Evolutionary conservation across 1,140 invertebrate genomes (phyloP), one percentile per base, ranked within the genome.

Genomic region (Brachionus plicatilis): DNA sequence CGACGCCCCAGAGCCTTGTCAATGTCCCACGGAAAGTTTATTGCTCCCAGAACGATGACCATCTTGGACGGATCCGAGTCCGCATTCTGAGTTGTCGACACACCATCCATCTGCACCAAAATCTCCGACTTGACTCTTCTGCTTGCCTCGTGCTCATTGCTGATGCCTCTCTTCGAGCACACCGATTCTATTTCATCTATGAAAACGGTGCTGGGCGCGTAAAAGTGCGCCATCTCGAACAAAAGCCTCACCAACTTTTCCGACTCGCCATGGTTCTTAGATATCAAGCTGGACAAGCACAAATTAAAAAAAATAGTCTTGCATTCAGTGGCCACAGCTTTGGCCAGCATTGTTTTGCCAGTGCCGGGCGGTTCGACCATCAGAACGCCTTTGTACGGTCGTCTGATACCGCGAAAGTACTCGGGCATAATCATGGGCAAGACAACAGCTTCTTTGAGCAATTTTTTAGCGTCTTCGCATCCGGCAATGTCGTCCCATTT

Each of bases 151-250:
- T 99, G 97, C 89, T 99, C 98, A 20, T 94, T 95, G 88, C 98
- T 96, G 1, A 95, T 95, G 68, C 97, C 97, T 89, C 98, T 91
- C 86, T 95, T 92, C 1, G 96, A 98, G 90, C 97, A 99, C 70
- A 99, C 90, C 5, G 97, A 98, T 91, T 99, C 98, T 84, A 99
- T 99, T 92, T 99, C 98, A 91, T 99, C 98, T 85, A 99, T 97
- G 90, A 99, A 99, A 86, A 99, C 99, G 56, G 97, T 99, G 87
- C 95, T 96, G 14, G 98, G 98, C 76, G 98, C 96, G 92, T 99
- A 98, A 91, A 98, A 99, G 86, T 97, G 91, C 5, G 97, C 97
- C 96, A 99, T 99, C 92, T 99, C 96, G 91, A 99, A 99, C 1
- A 99, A 91, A 45, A 99, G 91, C 70, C 96, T 92, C 85, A 99